These are phyloP conservation scores for Chloroclysta siterata DNA, from an alignment of 2,888 invertebrate genomes.

Conservation along the genomic window DNA sequence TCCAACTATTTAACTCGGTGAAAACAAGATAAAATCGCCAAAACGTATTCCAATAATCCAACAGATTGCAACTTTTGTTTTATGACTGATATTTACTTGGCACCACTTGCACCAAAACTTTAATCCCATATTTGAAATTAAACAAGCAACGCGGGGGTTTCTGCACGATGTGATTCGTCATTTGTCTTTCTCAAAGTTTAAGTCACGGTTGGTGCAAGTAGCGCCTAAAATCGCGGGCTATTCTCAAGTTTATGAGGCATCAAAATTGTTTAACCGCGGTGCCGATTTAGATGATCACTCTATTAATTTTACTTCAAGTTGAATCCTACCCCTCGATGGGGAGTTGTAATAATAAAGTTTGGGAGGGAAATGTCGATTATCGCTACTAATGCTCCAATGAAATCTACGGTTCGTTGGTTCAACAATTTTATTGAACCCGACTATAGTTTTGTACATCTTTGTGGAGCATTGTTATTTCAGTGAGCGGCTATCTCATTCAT, in stretches of 20 bases:
- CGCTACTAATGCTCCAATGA: constrained; percentile 27
- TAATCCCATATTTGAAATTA: background rate
- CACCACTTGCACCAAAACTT: constrained; percentile 25
- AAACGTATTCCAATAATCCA: constrained; percentile 42
- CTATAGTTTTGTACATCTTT: constrained; percentile 28
- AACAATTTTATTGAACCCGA: constrained; percentile 36
- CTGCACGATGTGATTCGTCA: constrained; percentile 3
- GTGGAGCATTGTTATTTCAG: constrained; percentile 12
- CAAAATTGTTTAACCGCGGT: constrained; percentile 47
- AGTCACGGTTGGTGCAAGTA: constrained; percentile 13
- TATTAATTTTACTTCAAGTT: constrained; percentile 43
- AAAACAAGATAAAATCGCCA: constrained; percentile 38
- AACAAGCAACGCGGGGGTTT: background rate
- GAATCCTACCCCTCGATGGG: constrained; percentile 24
- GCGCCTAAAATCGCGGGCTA: constrained; percentile 25
- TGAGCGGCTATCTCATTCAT: constrained; percentile 13
- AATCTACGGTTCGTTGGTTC: constrained; percentile 18
- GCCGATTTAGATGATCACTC: constrained; percentile 46
- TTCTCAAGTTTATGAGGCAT: constrained; percentile 49
- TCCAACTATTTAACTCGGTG: constrained; percentile 36
- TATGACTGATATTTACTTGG: constrained; percentile 46
- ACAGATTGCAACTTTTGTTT: constrained; percentile 48
- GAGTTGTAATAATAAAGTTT: constrained; percentile 32
- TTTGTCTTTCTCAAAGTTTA: background rate
- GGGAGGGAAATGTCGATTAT: constrained; percentile 26